Conservation (phyloP, 2,888 invertebrate genomes). For the Linnaemya tessellans region DNA sequence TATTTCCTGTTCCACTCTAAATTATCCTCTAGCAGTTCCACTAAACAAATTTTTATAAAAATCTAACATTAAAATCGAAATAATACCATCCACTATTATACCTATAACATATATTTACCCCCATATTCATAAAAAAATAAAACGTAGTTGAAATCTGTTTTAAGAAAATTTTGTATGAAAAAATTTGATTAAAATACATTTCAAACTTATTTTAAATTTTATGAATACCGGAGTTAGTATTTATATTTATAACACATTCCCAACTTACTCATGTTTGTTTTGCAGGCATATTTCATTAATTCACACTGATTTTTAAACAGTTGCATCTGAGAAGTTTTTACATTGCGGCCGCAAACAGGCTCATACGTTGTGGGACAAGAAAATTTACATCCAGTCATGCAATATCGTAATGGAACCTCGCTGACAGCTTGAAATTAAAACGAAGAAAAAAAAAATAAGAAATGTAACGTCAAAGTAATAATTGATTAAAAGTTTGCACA, state of each 20-base stretch:
- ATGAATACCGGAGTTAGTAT: too few relatives aligned
- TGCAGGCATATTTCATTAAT: conserved; percentile 75
- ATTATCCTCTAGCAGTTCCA: too few relatives aligned
- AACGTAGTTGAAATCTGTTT: too few relatives aligned
- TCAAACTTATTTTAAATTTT: too few relatives aligned
- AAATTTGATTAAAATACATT: too few relatives aligned
- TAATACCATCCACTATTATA: not conserved
- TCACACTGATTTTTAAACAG: conserved; percentile 77
- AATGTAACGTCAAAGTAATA: conserved; percentile 15
- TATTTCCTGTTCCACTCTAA: too few relatives aligned
- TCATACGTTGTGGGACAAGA: conserved; percentile 68
- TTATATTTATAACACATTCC: not conserved
- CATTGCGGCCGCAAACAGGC: conserved; percentile 76
- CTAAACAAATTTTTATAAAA: too few relatives aligned
- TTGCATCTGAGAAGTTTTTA: conserved; percentile 67
- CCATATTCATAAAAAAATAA: too few relatives aligned
- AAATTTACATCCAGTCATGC: conserved; percentile 75
- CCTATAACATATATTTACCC: too few relatives aligned
- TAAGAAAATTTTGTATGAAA: not conserved
- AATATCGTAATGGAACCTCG: conserved; percentile 66
- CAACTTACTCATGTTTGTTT: conserved; percentile 67
- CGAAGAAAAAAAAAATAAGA: conserved; percentile 7
- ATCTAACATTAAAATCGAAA: too few relatives aligned
- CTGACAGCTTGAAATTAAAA: conserved; percentile 59
- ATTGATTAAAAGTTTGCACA: conserved; percentile 29